Evolutionary conservation across 2,797 vertebrate genomes (phyloP).

Genomic region (Gymnoscopelus microlampas): DNA sequence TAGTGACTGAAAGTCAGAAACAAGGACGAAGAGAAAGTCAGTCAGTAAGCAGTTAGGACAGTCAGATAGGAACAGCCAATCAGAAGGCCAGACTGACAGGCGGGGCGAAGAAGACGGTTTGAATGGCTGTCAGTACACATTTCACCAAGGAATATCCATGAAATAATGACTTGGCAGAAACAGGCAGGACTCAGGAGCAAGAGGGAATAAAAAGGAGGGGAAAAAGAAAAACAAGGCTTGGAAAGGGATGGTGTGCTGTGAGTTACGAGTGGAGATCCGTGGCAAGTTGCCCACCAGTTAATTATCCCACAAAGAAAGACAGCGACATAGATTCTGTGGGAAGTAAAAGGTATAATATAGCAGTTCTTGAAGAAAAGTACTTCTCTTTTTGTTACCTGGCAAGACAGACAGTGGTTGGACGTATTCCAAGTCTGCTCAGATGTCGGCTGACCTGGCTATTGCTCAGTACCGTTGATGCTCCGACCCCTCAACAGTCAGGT

Average conservation of each 20-base stretch:
- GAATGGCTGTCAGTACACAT: background rate
- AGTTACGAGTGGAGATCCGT: conserved; percentile 31
- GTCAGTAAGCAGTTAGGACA: background rate
- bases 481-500: too few species aligned
- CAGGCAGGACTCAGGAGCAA: background rate
- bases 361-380: conserved; percentile 34
- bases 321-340: background rate
- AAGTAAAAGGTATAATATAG: conserved; percentile 30
- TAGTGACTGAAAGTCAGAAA: too few species aligned
- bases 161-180: background rate
- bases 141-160: too few species aligned
- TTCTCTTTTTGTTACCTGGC: conserved; percentile 30
- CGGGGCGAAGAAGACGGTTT: background rate
- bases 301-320: conserved; percentile 18
- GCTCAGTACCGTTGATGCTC: conserved; percentile 14
- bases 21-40: too few species aligned
- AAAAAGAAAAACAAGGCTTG: conserved; percentile 1
- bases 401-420: conserved; percentile 35
- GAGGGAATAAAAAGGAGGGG: conserved; percentile 32
- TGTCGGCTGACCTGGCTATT: conserved; percentile 24
- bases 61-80: conserved; percentile 19
- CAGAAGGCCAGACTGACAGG: background rate
- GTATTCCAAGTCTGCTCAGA: conserved; percentile 19
- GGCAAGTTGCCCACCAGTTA: conserved; percentile 31
- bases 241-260: conserved; percentile 26